Percentiles rank a stretch among this genome's conserved stretches.
These are phyloP conservation scores for Formica exsecta DNA, from an alignment of 1,140 invertebrate genomes.

Conservation along the genomic window DNA sequence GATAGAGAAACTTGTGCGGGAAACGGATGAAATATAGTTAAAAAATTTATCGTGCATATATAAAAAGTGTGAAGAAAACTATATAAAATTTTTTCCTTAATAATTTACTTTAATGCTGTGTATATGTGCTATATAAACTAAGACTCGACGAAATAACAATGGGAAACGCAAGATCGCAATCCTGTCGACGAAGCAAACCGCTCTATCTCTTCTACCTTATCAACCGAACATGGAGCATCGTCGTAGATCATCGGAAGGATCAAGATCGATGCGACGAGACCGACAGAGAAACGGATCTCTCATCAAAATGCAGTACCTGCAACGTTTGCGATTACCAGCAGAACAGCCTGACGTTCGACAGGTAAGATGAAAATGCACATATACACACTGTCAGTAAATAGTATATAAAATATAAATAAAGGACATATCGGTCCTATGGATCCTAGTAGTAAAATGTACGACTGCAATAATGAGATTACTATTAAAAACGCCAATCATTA, in stretches of 20 bases:
- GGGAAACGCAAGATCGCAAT: conserved; percentile 82
- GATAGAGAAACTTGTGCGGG: not conserved
- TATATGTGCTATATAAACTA: not conserved
- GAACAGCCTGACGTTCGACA: conserved; percentile 83
- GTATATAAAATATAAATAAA: not conserved
- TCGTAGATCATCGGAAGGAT: conserved; percentile 86
- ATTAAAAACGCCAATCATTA: too few species aligned
- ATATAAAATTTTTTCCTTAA: not conserved
- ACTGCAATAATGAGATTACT: too few species aligned
- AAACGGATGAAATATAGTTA: not conserved
- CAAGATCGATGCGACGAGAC: conserved; percentile 73
- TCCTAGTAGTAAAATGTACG: too few species aligned
- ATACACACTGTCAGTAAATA: not conserved
- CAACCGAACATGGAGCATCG: conserved; percentile 90
- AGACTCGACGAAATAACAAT: conserved; percentile 67
- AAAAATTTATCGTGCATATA: too few species aligned
- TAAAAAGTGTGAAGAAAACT: not conserved
- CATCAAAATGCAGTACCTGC: conserved; percentile 82
- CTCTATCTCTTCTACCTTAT: conserved; percentile 90
- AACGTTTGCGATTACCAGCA: conserved; percentile 81
- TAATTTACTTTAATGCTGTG: not conserved
- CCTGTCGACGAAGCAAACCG: conserved; percentile 82
- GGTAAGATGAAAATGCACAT: conserved; percentile 74
- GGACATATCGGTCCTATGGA: not conserved
- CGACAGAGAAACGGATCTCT: conserved; percentile 81